phyloP scores from a whole-genome alignment of 1,140 invertebrate species.

The Caerostris extrusa region DNA sequence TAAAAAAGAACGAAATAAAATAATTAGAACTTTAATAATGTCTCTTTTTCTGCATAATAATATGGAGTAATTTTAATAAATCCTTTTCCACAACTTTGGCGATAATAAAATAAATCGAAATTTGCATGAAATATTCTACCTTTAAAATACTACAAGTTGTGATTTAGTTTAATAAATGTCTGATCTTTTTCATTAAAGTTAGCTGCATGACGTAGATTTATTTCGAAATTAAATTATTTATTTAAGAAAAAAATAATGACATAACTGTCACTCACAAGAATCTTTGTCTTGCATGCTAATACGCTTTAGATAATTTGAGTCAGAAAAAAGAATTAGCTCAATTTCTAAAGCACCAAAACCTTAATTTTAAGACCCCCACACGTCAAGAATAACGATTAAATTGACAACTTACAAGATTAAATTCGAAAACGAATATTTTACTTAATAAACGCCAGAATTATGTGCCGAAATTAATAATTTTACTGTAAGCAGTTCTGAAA shows the following conservation, averaged over 20 bases:
- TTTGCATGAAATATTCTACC: background rate
- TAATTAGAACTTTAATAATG: too few relatives aligned
- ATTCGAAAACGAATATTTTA: background rate
- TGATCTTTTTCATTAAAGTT: background rate
- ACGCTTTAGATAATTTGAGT: background rate
- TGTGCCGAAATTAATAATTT: background rate
- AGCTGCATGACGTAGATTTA: background rate
- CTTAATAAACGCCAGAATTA: background rate
- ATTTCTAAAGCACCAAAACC: background rate
- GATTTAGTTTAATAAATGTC: too few relatives aligned
- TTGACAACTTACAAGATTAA: background rate
- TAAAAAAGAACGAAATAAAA: too few relatives aligned
- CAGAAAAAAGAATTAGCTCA: background rate
- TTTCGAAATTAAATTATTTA: background rate
- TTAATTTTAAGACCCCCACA: background rate
- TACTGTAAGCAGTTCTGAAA: background rate
- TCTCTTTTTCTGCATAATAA: too few relatives aligned
- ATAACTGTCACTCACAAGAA: background rate
- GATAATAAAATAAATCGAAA: background rate
- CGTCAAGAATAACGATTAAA: background rate
- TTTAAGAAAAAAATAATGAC: background rate
- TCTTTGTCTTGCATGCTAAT: background rate
- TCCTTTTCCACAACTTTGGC: background rate
- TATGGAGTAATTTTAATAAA: background rate
- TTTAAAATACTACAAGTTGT: background rate